Evolutionary conservation across 2,113 vertebrate genomes (phyloP).

Genomic region (Rhinolophus ferrumequinum): DNA sequence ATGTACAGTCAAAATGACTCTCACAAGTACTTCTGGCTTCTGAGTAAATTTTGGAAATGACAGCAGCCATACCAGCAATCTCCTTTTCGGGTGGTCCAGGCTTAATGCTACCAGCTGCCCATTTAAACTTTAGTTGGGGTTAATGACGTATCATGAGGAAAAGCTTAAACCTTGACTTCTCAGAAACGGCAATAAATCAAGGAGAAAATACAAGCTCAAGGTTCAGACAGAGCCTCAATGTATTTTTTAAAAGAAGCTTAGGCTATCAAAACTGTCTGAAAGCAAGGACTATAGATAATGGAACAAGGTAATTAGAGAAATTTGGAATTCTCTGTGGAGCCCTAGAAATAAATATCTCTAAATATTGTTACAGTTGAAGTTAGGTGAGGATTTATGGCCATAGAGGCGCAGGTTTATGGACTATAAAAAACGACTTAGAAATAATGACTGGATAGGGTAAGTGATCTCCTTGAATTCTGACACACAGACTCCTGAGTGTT

Average conservation of each 20-base stretch:
- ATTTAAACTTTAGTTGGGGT: conserved; percentile 36
- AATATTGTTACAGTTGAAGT: conserved; percentile 67
- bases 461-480: background rate
- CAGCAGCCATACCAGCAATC: background rate
- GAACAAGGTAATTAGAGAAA: conserved; percentile 35
- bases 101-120: conserved; percentile 9
- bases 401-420: conserved; percentile 45
- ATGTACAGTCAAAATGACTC: background rate
- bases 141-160: conserved; percentile 69
- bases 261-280: conserved; percentile 62
- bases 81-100: conserved; percentile 36
- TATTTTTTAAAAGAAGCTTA: background rate
- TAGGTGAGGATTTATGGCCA: conserved; percentile 74
- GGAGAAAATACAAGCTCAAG: conserved; percentile 66
- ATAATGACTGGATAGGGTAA: conserved; percentile 6
- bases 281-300: conserved; percentile 70
- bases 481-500: background rate
- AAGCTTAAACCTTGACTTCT: conserved; percentile 56
- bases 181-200: conserved; percentile 19
- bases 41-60: background rate
- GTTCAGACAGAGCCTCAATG: conserved; percentile 40
- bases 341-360: conserved; percentile 74
- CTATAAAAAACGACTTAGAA: conserved; percentile 66
- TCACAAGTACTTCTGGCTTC: background rate
- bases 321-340: conserved; percentile 63